Evolutionary conservation across 2,797 vertebrate species (phyloP).

Genomic region (Crocodylus rhombifer): DNA sequence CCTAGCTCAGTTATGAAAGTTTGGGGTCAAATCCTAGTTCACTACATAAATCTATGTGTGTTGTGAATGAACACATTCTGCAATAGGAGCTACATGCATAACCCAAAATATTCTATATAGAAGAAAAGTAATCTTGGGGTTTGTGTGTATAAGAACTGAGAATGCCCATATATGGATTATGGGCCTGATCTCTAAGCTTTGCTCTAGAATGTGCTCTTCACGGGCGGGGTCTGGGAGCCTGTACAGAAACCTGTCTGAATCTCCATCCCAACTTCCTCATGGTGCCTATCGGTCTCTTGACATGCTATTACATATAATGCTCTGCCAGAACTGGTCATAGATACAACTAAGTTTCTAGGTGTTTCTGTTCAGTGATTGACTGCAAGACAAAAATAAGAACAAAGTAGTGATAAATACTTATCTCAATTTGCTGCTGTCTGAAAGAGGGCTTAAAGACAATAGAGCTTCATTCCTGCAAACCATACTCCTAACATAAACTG

Average conservation of each 20-base stretch:
- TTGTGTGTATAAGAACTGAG: neutral
- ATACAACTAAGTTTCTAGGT: neutral
- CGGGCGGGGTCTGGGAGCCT: neutral
- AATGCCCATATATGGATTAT: neutral
- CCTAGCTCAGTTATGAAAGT: neutral
- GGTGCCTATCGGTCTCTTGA: neutral
- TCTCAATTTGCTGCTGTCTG: fast-evolving
- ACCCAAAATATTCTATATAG: neutral
- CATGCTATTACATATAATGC: neutral
- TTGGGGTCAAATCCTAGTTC: neutral
- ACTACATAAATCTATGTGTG: no score
- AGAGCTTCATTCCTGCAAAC: neutral
- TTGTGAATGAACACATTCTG: no score
- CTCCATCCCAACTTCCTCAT: neutral
- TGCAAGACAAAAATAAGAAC: neutral
- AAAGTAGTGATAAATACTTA: neutral
- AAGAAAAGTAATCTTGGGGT: neutral
- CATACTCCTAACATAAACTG: neutral
- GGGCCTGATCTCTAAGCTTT: neutral
- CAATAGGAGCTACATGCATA: no score
- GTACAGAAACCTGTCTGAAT: neutral
- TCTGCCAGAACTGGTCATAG: neutral
- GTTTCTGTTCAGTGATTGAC: neutral
- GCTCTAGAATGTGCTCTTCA: neutral
- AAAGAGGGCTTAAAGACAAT: neutral